Conservation (phyloP, 2,113 vertebrate species). For the Pterocles gutturalis region DNA sequence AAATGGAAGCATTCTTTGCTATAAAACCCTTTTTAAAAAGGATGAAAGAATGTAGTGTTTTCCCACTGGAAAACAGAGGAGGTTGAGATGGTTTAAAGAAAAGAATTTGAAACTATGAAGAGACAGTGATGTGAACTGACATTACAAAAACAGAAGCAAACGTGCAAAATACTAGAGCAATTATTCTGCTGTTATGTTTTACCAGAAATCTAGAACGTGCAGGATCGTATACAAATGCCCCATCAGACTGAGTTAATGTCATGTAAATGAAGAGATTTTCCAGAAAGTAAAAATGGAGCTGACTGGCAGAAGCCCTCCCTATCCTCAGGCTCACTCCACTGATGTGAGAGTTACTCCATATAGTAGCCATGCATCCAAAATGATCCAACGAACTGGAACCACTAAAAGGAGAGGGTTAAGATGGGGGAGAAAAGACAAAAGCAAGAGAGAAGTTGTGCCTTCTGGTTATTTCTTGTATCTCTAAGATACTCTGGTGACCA, state of each 20-base stretch:
- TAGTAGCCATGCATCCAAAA: not conserved
- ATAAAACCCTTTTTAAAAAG: not conserved
- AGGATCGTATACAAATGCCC: not conserved
- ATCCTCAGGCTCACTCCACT: not conserved
- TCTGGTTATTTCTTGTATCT: not conserved
- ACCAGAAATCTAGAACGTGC: not conserved
- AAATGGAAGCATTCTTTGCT: not conserved
- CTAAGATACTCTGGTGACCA: not conserved
- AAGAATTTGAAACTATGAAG: not conserved
- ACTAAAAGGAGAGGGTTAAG: not conserved
- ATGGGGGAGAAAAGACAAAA: not conserved
- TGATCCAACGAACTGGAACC: not conserved
- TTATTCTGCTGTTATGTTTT: not conserved
- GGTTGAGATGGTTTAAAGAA: not conserved
- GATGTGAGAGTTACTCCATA: not conserved
- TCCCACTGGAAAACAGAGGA: not conserved
- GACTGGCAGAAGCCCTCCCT: not conserved
- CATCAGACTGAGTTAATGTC: not conserved
- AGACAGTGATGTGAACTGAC: not conserved
- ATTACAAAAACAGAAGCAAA: not conserved
- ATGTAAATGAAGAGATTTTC: not conserved
- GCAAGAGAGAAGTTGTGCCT: not conserved
- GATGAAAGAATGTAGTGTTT: not conserved
- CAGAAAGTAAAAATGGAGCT: not conserved
- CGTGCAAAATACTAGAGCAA: not conserved